Evolutionary conservation across 2,888 invertebrate genomes (phyloP).

Genomic region (Ametastegia equiseti): DNA sequence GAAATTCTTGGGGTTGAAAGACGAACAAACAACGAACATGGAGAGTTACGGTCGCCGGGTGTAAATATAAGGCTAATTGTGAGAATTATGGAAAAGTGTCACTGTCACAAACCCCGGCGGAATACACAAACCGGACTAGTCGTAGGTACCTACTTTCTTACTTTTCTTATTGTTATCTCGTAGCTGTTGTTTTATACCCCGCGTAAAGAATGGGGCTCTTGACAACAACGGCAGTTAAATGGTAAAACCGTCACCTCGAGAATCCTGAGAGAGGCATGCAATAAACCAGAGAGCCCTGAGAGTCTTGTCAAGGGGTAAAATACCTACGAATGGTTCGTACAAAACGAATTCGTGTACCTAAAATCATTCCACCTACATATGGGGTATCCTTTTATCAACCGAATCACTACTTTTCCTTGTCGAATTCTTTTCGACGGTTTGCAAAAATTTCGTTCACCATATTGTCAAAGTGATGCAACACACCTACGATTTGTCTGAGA

Average conservation of each 20-base stretch:
- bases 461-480: too few species aligned
- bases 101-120: neutral
- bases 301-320: slow-evolving; percentile 7
- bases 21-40: neutral
- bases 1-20: neutral
- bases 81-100: slow-evolving; percentile 12
- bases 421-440: too few species aligned
- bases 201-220: slow-evolving; percentile 5
- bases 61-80: neutral
- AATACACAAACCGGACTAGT: slow-evolving; percentile 19
- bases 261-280: slow-evolving; percentile 25
- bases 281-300: slow-evolving; percentile 24
- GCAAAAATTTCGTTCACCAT: too few species aligned
- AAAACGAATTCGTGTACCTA: neutral
- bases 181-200: slow-evolving; percentile 12
- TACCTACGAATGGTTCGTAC: neutral
- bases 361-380: neutral
- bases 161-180: neutral
- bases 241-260: slow-evolving; percentile 34
- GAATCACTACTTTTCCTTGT: too few species aligned
- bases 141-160: neutral
- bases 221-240: slow-evolving; percentile 19
- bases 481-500: too few species aligned
- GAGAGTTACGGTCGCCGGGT: neutral
- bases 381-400: neutral